These are phyloP conservation scores for Polymixis lichenea DNA, from an alignment of 2,888 invertebrate species.

Conservation along the genomic window DNA sequence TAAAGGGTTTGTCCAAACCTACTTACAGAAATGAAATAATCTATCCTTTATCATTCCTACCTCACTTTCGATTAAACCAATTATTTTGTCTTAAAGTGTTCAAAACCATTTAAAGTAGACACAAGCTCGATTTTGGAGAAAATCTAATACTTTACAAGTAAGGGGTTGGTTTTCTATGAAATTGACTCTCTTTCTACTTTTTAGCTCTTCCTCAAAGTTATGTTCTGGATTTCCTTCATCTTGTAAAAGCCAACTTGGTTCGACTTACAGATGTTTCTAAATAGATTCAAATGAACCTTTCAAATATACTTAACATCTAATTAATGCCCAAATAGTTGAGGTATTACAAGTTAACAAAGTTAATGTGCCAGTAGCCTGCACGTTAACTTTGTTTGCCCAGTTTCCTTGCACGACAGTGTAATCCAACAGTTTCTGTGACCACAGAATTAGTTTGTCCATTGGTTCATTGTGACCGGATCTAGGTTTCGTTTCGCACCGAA, in stretches of 20 bases:
- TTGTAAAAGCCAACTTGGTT: neutral
- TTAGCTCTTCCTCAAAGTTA: neutral
- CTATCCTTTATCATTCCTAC: too few relatives aligned
- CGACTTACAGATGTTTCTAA: neutral
- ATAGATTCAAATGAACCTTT: neutral
- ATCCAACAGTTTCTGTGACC: conserved; percentile 49
- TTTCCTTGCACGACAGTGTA: conserved; percentile 50
- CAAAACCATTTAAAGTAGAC: neutral
- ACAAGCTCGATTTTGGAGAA: neutral
- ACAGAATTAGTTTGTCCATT: conserved; percentile 53
- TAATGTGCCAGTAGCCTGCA: conserved; percentile 16
- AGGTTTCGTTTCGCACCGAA: conserved; percentile 24
- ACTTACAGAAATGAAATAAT: too few relatives aligned
- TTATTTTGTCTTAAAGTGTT: neutral
- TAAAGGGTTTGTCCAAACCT: too few relatives aligned
- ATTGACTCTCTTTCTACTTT: neutral
- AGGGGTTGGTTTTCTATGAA: neutral
- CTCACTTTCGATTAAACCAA: neutral
- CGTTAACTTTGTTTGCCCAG: conserved; percentile 40
- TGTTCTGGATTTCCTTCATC: neutral
- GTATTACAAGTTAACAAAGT: conserved; percentile 19
- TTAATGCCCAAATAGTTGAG: conserved; percentile 15
- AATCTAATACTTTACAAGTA: neutral
- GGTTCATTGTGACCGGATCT: conserved; percentile 31
- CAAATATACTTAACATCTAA: neutral